These are phyloP conservation scores for Philopotamus ludificatus DNA, from an alignment of 1,140 invertebrate species.

Conservation along the genomic window DNA sequence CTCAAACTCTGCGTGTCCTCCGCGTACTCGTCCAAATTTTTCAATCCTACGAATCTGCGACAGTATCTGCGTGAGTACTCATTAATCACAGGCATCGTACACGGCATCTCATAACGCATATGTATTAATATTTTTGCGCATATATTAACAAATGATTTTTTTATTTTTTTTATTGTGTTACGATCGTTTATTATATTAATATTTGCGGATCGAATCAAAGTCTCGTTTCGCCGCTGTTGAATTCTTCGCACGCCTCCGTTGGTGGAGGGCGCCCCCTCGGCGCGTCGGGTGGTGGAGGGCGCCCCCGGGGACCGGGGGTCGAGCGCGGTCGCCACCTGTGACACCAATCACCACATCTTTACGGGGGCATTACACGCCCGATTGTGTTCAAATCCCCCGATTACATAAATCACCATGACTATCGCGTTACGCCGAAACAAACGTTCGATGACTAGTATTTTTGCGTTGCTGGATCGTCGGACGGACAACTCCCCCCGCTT, in stretches of 20 bases:
- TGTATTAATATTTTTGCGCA: background rate
- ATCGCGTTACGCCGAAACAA: background rate
- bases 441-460: too few relatives aligned
- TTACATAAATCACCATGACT: constrained; percentile 8
- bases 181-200: too few relatives aligned
- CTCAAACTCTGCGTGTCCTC: too few relatives aligned
- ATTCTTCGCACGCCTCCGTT: background rate
- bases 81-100: background rate
- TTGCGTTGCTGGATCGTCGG: too few relatives aligned
- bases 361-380: background rate
- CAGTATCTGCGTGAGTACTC: background rate
- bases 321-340: constrained; percentile 4
- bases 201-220: constrained; percentile 2
- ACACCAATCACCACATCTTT: constrained; percentile 13
- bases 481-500: too few relatives aligned
- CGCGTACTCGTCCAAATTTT: too few relatives aligned
- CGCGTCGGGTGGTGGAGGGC: background rate
- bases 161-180: too few relatives aligned
- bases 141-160: too few relatives aligned
- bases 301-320: background rate
- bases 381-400: constrained; percentile 6
- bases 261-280: background rate
- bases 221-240: background rate
- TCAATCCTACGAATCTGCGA: too few relatives aligned
- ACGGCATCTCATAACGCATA: background rate